Evolutionary conservation across 2,888 invertebrate species (phyloP), one percentile per base, ranked within the genome.

Genomic region (Netelia fuscicornis): DNA sequence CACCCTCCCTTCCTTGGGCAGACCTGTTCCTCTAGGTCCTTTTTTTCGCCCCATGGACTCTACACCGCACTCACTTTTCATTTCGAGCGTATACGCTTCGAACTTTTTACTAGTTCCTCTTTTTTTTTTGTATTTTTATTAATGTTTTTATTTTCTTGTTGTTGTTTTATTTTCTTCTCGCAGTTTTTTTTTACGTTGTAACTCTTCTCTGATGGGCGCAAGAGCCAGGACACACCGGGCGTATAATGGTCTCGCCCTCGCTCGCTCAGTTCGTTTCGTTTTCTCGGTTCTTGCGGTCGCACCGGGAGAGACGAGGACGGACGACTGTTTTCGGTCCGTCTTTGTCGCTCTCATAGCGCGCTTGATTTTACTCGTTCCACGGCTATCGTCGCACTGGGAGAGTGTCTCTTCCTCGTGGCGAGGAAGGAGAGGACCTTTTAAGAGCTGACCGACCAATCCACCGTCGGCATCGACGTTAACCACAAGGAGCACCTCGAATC

Each of bases 371-470:
- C 85, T 67, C 67, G 13, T 70, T 81, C 64, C 58, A 44, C 42
- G 30, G 54, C 62, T 68, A 20, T 74, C 72, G 37, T 64, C 30
- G 58, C n/a, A 3, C 60, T 13, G 56, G 37, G 44, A 68, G 25
- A 78, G 52, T 54, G n/a, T 25, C 76, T 64, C 20, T 37, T 37
- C 37, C 37, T 37, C 37, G 37, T 37, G 5, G 60, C 62, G 54
- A 48, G 62, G 56, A 79, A 75, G 64, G 72, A 58, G 65, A 44
- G 56, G 25, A 68, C 70, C 75, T 81, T 85, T 87, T 83, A 88
- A 90, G 86, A 83, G 86, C 86, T 65, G 72, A 80, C 87, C 88
- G 90, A 90, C 91, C 91, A 90, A 90, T 90, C 88, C 88, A 48
- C 70, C 70, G 76, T 84, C 83, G 86, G 85, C 86, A 86, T 87